phyloP scores from a whole-genome alignment of 1,140 invertebrate species.

The Lasioglossum baleicum region DNA sequence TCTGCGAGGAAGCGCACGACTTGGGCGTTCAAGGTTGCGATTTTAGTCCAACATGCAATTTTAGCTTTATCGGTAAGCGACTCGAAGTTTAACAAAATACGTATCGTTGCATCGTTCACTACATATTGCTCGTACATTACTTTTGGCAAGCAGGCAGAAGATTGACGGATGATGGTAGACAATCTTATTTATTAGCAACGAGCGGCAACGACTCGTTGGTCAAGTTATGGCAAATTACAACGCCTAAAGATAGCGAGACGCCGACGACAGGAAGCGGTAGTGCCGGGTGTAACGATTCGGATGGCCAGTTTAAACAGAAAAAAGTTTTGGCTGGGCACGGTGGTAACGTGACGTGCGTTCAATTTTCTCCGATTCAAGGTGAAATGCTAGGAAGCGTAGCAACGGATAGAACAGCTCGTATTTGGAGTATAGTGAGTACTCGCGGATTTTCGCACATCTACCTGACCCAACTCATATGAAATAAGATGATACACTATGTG shows the following conservation, averaged over 20 bases:
- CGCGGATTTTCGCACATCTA: no score
- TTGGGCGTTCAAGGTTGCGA: slow-evolving; percentile 85
- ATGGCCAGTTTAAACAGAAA: slow-evolving; percentile 55
- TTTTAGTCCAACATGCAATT: slow-evolving; percentile 81
- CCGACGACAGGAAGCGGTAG: background rate
- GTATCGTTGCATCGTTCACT: background rate
- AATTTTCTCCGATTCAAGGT: slow-evolving; percentile 81
- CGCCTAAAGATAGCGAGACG: slow-evolving; percentile 50
- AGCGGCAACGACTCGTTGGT: slow-evolving; percentile 87
- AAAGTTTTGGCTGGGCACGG: slow-evolving; percentile 79
- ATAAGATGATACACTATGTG: no score
- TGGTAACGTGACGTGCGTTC: slow-evolving; percentile 82
- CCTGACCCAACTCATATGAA: no score
- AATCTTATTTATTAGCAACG: slow-evolving; percentile 83
- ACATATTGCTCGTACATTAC: no score
- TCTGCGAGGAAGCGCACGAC: slow-evolving; percentile 84
- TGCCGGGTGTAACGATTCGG: slow-evolving; percentile 8
- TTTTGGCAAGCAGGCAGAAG: slow-evolving; percentile 55
- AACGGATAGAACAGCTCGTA: slow-evolving; percentile 82
- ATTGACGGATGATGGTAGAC: slow-evolving; percentile 56
- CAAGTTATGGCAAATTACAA: slow-evolving; percentile 85
- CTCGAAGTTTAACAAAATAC: background rate
- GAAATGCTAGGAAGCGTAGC: slow-evolving; percentile 83
- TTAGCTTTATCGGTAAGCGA: slow-evolving; percentile 63
- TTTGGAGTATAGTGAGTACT: slow-evolving; percentile 83